These are phyloP conservation scores for Hozukius guyotensis DNA, from an alignment of 2,797 vertebrate species.

Conservation along the genomic window DNA sequence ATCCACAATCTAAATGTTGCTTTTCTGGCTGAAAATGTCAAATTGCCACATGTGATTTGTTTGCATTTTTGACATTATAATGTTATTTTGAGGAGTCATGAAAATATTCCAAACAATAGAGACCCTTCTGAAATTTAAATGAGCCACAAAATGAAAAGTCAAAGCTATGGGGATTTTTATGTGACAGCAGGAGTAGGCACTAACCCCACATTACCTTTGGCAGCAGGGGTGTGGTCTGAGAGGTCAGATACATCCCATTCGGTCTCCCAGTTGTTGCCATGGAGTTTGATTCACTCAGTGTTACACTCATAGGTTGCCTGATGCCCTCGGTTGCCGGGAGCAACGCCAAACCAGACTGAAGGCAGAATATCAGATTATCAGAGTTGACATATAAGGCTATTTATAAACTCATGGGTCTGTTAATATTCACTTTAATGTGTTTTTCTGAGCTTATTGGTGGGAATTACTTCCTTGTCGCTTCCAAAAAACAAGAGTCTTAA, in stretches of 20 bases:
- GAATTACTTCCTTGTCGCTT: background rate
- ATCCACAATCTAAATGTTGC: background rate
- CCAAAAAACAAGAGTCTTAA: background rate
- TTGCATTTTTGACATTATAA: background rate
- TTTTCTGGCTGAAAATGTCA: background rate
- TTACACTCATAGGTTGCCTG: conserved; percentile 76
- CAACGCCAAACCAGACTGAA: conserved; percentile 81
- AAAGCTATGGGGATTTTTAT: background rate
- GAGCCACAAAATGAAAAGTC: background rate
- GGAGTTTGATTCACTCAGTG: conserved; percentile 75
- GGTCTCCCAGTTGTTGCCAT: conserved; percentile 80
- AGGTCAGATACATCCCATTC: conserved; percentile 78
- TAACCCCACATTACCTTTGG: conserved; percentile 82
- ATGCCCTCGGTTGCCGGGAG: conserved; percentile 84
- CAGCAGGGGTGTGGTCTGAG: conserved; percentile 78
- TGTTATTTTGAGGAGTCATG: background rate
- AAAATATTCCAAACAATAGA: background rate
- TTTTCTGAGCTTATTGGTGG: conserved; percentile 5
- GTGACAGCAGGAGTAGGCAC: background rate
- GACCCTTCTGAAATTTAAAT: conserved; percentile 9
- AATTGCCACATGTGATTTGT: background rate
- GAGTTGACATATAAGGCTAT: conserved; percentile 33
- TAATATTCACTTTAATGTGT: conserved; percentile 29
- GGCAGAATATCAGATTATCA: conserved; percentile 44
- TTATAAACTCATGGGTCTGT: conserved; percentile 27